phyloP scores from a whole-genome alignment of 2,888 invertebrate genomes.

The Platypus cylindrus region DNA sequence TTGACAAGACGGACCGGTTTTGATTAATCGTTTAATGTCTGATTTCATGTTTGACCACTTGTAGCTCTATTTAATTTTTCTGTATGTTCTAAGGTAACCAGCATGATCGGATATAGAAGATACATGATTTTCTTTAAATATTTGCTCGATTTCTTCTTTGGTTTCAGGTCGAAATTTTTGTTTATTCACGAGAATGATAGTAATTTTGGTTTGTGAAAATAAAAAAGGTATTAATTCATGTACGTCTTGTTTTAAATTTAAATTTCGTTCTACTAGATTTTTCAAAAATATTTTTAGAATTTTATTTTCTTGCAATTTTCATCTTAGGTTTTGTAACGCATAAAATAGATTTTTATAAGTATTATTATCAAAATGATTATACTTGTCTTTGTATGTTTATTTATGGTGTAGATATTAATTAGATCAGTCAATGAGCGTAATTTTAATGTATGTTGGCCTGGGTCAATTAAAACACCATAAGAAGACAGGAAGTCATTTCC shows the following conservation, averaged over 20 bases:
- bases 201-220: not conserved
- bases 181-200: not conserved
- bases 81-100: constrained; percentile 2
- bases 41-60: constrained; percentile 4
- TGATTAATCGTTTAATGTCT: constrained; percentile 2
- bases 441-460: no score
- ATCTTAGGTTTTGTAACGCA: not conserved
- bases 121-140: constrained; percentile 6
- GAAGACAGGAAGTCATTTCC: no score
- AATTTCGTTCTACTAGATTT: not conserved
- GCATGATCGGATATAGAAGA: not conserved
- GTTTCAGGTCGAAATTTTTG: not conserved
- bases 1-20: constrained; percentile 3
- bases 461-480: no score
- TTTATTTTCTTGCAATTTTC: not conserved
- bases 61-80: constrained; percentile 2
- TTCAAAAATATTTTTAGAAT: not conserved
- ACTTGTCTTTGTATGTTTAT: no score
- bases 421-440: no score
- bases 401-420: no score
- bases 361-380: not conserved
- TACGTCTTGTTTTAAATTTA: not conserved
- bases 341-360: not conserved
- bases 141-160: constrained; percentile 1
- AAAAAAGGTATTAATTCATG: not conserved